Base-by-base conservation (phyloP, 2,113 vertebrate species). In the Dunckerocampus dactyliophorus region DNA sequence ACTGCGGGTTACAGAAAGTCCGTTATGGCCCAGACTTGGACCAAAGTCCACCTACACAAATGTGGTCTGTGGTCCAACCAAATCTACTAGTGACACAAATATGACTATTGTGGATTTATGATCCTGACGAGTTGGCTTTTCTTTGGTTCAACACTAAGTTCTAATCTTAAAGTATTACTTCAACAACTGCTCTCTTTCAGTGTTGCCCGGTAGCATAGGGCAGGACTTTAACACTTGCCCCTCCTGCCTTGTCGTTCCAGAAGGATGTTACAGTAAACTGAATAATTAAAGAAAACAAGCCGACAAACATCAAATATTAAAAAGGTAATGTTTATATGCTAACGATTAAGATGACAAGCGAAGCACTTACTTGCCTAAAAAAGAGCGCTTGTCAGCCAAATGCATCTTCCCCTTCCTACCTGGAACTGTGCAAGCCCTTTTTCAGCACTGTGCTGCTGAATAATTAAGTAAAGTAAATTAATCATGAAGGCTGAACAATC, bases 271-370 rank as follows among this genome's bases (percentile, higher is more conserved):
- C 85, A 86, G 79, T 69, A 20, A 69, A 52, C 77, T 90, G 79
- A 90, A 88, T 89, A 89, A 90, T 91, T 89, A 84, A 89, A 79
- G 76, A 87, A 89, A 89, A 89, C 87, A 91, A 89, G 87, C 85
- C 83, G 84, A 78, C 81, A 81, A 81, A 69, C 82, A 90, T 89
- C 71, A 90, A 88, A 89, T 88, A 90, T 90, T 89, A 75, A 88
- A 75, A 74, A 80, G 83, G 79, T 79, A 71, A 87, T 87, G 87
- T 89, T 86, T 89, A 84, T 83, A 87, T 82, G 83, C 81, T 78
- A 72, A 85, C 81, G 66, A 86, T 88, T 87, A 82, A 82, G 75
- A 86, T 62, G 77, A 71, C 77, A 75, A 83, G 81, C 13, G 59
- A 83, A 82, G 79, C 82, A 86, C 82, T 87, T 91, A 77, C 87